Conservation (phyloP, 2,113 vertebrate genomes). For the Rhombomys opimus region DNA sequence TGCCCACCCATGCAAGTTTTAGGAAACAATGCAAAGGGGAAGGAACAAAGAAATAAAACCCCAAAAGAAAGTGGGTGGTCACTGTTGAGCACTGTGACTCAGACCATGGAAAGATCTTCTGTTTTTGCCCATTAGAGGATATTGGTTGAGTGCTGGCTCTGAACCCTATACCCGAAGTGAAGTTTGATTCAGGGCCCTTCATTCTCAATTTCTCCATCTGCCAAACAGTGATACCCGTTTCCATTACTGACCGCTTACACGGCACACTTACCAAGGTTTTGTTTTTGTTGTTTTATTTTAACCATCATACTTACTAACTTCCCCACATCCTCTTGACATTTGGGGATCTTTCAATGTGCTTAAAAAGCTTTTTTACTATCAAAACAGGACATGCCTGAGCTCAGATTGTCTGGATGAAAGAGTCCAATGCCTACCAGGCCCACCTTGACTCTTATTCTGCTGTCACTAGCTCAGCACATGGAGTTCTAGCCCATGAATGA, state of each 20-base stretch:
- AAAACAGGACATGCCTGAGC: constrained; percentile 41
- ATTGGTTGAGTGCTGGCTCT: neutral
- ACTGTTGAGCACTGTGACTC: neutral
- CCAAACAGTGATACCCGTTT: neutral
- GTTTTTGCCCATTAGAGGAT: neutral
- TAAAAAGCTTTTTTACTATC: constrained; percentile 58
- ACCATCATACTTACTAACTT: constrained; percentile 46
- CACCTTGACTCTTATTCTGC: neutral
- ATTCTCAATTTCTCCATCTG: neutral
- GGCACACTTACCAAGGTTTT: constrained; percentile 26
- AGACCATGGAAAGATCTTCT: neutral
- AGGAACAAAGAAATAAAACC: constrained; percentile 22
- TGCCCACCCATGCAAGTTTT: constrained; percentile 40
- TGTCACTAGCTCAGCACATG: neutral
- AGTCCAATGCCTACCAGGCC: neutral
- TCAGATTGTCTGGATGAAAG: neutral
- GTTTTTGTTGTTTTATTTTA: neutral
- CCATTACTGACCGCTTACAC: neutral
- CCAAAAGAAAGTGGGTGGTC: constrained; percentile 25
- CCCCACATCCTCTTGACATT: constrained; percentile 63
- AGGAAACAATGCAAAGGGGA: constrained; percentile 61
- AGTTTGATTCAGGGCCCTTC: neutral
- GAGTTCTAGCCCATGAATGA: neutral
- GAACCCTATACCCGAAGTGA: neutral
- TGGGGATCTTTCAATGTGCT: constrained; percentile 43